Conservation (phyloP, 2,113 vertebrate species). For the Periophthalmodon schlosseri region DNA sequence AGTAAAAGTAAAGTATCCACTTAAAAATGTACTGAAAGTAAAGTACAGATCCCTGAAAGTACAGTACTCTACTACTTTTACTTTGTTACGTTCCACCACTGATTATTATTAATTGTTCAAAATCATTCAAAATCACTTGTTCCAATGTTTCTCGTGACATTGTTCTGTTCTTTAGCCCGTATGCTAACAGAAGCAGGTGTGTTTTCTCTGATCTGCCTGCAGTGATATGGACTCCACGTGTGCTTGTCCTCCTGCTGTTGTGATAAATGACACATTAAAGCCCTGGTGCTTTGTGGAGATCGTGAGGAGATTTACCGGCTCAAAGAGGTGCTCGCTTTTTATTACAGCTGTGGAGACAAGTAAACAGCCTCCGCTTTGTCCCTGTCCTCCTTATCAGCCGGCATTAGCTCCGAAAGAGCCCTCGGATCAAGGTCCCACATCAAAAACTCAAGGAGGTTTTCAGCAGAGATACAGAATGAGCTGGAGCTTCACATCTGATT, state of each 20-base stretch:
- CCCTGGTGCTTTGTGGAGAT: not conserved
- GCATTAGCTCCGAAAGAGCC: constrained; percentile 2
- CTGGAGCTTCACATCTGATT: not conserved
- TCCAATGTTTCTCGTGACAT: not conserved
- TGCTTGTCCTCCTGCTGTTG: not conserved
- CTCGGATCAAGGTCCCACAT: not conserved
- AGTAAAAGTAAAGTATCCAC: too few species aligned
- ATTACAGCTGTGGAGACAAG: constrained; percentile 3
- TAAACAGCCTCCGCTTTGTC: not conserved
- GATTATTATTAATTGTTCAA: too few species aligned
- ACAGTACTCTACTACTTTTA: too few species aligned
- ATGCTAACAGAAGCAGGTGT: not conserved
- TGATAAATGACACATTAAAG: constrained; percentile 15
- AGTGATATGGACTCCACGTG: not conserved
- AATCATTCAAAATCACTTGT: not conserved
- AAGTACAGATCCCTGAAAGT: too few species aligned
- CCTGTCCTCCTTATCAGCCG: not conserved
- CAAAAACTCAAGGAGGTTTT: constrained; percentile 4
- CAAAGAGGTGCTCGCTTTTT: not conserved
- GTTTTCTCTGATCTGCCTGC: not conserved
- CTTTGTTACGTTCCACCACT: too few species aligned
- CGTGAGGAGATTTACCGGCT: not conserved
- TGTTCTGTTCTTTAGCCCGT: not conserved
- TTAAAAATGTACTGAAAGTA: too few species aligned
- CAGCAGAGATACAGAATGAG: not conserved